Evolutionary conservation across 2,113 vertebrate genomes (phyloP).

Genomic region (Xenopus tropicalis): DNA sequence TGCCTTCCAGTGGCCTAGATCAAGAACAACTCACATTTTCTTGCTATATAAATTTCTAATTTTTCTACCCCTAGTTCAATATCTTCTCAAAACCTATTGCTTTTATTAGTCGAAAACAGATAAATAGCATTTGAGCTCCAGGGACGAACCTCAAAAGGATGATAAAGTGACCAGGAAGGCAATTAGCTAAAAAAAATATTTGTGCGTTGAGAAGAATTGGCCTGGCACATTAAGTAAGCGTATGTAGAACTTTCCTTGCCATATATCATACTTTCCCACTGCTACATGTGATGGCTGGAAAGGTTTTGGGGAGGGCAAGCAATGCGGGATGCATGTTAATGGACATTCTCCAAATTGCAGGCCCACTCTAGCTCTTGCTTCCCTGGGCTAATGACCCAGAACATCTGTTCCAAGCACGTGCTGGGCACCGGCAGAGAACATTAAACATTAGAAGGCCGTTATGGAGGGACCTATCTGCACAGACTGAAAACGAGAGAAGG

Average conservation of each 20-base stretch:
- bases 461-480: constrained; percentile 26
- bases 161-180: constrained; percentile 43
- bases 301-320: constrained; percentile 15
- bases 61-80: not conserved
- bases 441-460: constrained; percentile 39
- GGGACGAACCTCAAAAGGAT: constrained; percentile 24
- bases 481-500: constrained; percentile 16
- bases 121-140: constrained; percentile 22
- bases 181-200: constrained; percentile 45
- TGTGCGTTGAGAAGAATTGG: constrained; percentile 37
- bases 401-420: constrained; percentile 48
- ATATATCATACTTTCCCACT: constrained; percentile 40
- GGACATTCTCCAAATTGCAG: constrained; percentile 42
- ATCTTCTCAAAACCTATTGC: not conserved
- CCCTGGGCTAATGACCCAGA: constrained; percentile 72
- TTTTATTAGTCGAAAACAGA: constrained; percentile 5
- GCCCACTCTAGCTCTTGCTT: constrained; percentile 50
- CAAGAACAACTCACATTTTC: too few relatives aligned
- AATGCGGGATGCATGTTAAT: constrained; percentile 37
- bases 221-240: constrained; percentile 39
- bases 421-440: constrained; percentile 41
- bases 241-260: constrained; percentile 25
- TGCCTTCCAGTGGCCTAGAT: too few relatives aligned
- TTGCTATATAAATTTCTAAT: too few relatives aligned
- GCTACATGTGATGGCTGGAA: constrained; percentile 20